A percentile compares a stretch with the other conserved stretches of the same genome.
Conservation (phyloP, 2,888 invertebrate genomes). For the Seladonia tumulorum region DNA sequence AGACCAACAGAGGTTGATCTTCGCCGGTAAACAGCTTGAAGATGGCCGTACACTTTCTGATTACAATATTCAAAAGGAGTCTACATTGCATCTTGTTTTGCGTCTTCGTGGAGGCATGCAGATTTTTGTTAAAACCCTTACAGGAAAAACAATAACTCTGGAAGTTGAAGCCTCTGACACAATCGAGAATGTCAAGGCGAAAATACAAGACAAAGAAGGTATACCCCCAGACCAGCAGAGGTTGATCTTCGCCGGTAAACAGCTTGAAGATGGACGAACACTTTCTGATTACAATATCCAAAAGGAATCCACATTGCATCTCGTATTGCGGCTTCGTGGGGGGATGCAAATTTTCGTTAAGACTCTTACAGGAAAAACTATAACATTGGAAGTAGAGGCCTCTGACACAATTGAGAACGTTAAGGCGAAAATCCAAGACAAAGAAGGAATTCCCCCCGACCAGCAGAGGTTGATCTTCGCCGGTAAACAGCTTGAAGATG, state of each 20-base stretch:
- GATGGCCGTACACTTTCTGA: too few relatives aligned
- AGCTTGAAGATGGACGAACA: conserved; percentile 68
- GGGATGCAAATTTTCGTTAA: conserved; percentile 82
- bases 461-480: too few relatives aligned
- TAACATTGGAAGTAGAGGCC: conserved; percentile 67
- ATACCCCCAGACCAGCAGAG: conserved; percentile 94
- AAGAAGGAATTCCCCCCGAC: too few relatives aligned
- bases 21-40: too few relatives aligned
- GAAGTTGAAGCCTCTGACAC: not conserved
- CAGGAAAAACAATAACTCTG: conserved; percentile 57
- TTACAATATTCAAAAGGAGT: conserved; percentile 95
- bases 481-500: too few relatives aligned
- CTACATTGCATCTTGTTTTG: conserved; percentile 95
- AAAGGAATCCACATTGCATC: conserved; percentile 95
- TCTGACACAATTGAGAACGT: too few relatives aligned
- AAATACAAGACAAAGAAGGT: conserved; percentile 80
- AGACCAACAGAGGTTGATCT: too few relatives aligned
- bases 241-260: conserved; percentile 97
- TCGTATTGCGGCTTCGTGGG: conserved; percentile 95
- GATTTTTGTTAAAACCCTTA: conserved; percentile 69
- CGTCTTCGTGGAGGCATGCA: conserved; percentile 93
- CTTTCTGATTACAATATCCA: conserved; percentile 92
- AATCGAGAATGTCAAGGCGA: not conserved
- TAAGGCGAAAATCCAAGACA: too few relatives aligned
- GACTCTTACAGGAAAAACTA: conserved; percentile 69